A percentile compares a stretch with the other conserved stretches of the same genome.
phyloP scores from a whole-genome alignment of 2,888 invertebrate genomes.

The Chalcis sispes region DNA sequence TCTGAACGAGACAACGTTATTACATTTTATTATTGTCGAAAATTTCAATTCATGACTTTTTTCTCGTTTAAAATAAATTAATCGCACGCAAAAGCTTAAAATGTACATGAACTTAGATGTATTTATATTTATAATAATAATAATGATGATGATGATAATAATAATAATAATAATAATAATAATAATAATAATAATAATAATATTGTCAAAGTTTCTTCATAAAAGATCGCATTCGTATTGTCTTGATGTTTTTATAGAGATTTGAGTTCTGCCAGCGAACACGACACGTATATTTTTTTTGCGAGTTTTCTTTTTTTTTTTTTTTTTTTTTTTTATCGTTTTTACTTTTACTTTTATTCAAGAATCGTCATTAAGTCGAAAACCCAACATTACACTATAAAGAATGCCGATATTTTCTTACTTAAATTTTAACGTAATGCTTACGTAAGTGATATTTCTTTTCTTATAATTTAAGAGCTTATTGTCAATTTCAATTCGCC shows the following conservation, averaged over 20 bases:
- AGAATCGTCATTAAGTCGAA: constrained; percentile 13
- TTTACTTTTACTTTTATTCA: constrained; percentile 9
- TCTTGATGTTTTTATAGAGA: constrained; percentile 32
- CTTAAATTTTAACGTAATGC: too few species aligned
- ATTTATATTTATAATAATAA: too few species aligned
- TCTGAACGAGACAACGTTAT: constrained; percentile 26
- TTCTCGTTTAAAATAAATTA: constrained; percentile 32
- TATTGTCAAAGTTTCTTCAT: constrained; percentile 20
- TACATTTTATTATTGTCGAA: constrained; percentile 51
- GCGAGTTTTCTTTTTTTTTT: not conserved
- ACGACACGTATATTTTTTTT: constrained; percentile 38
- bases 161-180: too few species aligned
- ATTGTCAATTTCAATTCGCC: constrained; percentile 36
- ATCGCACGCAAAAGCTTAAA: constrained; percentile 24
- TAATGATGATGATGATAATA: too few species aligned
- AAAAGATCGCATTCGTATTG: constrained; percentile 43
- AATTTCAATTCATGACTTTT: constrained; percentile 52
- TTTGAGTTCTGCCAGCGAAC: constrained; percentile 47
- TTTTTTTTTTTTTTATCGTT: too few species aligned
- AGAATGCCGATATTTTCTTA: constrained; percentile 16
- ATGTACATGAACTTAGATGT: constrained; percentile 27
- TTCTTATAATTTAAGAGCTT: constrained; percentile 32
- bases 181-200: too few species aligned
- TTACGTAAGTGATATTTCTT: constrained; percentile 15
- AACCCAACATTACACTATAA: not conserved